These are phyloP conservation scores for Eupristina koningsbergeri DNA, from an alignment of 1,140 invertebrate species.

Conservation along the genomic window DNA sequence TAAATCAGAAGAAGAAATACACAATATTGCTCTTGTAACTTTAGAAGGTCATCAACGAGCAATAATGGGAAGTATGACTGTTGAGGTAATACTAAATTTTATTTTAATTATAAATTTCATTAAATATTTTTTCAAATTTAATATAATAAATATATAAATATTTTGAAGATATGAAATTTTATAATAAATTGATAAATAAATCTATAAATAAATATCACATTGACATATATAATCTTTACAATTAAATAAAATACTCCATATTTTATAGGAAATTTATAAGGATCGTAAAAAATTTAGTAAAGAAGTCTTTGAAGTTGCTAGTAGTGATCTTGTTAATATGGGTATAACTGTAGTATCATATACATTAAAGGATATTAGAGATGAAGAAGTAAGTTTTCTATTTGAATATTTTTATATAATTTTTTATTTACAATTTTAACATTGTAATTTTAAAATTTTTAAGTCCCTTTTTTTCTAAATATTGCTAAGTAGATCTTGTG, in stretches of 20 bases:
- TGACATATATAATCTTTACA: background rate
- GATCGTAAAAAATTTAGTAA: constrained; percentile 99
- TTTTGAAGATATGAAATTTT: background rate
- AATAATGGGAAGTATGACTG: constrained; percentile 99
- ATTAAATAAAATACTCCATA: constrained; percentile 23
- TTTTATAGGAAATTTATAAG: constrained; percentile 94
- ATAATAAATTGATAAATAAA: too few relatives aligned
- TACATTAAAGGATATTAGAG: constrained; percentile 96
- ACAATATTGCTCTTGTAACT: constrained; percentile 94
- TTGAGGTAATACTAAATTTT: constrained; percentile 79
- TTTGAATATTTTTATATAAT: constrained; percentile 9
- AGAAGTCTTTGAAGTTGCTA: constrained; percentile 95
- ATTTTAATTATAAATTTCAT: background rate
- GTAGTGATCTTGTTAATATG: constrained; percentile 97
- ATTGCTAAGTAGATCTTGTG: constrained; percentile 47
- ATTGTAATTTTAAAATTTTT: constrained; percentile 29
- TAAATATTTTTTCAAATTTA: background rate
- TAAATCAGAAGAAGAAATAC: constrained; percentile 91
- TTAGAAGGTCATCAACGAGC: constrained; percentile 97
- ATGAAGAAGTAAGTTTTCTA: constrained; percentile 88
- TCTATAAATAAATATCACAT: too few relatives aligned
- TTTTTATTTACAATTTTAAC: constrained; percentile 28
- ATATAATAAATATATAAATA: background rate
- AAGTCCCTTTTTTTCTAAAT: constrained; percentile 31
- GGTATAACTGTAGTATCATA: constrained; percentile 98